phyloP scores from a whole-genome alignment of 1,140 invertebrate species.

The Atopsyche davidsoni region DNA sequence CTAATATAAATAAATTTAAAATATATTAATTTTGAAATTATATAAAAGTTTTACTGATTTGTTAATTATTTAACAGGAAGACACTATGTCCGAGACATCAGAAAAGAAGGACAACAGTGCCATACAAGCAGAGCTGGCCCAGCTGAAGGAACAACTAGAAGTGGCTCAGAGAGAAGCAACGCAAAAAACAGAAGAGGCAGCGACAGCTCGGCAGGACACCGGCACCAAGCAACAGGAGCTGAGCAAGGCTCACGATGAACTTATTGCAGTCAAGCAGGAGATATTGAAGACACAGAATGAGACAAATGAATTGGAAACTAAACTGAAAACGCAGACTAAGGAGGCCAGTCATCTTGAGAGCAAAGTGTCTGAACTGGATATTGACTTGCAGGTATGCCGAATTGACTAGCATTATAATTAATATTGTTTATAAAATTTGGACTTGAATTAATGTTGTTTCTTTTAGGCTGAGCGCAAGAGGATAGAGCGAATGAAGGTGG shows the following conservation, averaged over 20 bases:
- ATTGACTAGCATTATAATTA: neutral
- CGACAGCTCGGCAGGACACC: slow-evolving; percentile 35
- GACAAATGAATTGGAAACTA: slow-evolving; percentile 52
- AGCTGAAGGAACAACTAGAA: slow-evolving; percentile 47
- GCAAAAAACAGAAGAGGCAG: slow-evolving; percentile 36
- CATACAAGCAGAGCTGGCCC: slow-evolving; percentile 48
- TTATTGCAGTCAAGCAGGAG: slow-evolving; percentile 51
- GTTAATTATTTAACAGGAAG: slow-evolving; percentile 39
- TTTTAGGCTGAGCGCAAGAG: slow-evolving; percentile 57
- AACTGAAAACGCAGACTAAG: slow-evolving; percentile 47
- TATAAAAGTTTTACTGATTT: neutral
- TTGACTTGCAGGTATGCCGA: slow-evolving; percentile 55
- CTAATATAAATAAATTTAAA: no score
- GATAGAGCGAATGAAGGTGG: slow-evolving; percentile 53
- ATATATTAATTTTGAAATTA: neutral
- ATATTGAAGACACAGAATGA: slow-evolving; percentile 58
- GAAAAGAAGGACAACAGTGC: slow-evolving; percentile 47
- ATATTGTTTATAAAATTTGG: neutral
- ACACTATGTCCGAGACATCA: slow-evolving; percentile 45
- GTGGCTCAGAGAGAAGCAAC: slow-evolving; percentile 39
- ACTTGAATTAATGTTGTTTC: neutral
- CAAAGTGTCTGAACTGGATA: slow-evolving; percentile 56
- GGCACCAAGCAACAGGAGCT: slow-evolving; percentile 44
- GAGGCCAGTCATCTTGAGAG: slow-evolving; percentile 54
- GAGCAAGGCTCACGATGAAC: slow-evolving; percentile 45